phyloP scores from a whole-genome alignment of 2,113 vertebrate species.

The Genyomyrus donnyi region DNA sequence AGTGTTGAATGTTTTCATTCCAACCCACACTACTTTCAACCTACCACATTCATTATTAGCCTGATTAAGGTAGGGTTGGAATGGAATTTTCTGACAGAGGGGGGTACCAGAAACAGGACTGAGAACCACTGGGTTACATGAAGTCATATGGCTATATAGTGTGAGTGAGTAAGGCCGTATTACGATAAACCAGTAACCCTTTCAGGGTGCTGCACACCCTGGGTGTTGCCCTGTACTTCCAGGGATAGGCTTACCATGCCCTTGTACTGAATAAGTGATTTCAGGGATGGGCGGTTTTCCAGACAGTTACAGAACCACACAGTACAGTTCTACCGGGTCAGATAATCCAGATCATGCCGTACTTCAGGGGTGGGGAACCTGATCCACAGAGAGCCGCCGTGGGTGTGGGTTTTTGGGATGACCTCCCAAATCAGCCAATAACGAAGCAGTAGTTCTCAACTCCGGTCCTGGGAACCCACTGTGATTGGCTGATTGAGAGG shows the following conservation, averaged over 20 bases:
- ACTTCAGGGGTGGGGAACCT: no score
- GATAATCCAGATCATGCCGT: background rate
- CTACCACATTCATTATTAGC: no score
- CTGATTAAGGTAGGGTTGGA: no score
- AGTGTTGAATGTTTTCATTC: no score
- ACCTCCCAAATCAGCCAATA: no score
- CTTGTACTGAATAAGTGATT: background rate
- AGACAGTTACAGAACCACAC: background rate
- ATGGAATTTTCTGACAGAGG: background rate
- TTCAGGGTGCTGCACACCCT: background rate
- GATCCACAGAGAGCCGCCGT: no score
- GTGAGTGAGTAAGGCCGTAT: background rate
- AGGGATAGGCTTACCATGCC: background rate
- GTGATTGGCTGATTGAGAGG: no score
- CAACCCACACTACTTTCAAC: no score
- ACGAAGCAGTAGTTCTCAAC: no score
- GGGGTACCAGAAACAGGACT: no score
- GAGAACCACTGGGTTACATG: background rate
- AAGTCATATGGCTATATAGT: background rate
- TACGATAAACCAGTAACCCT: background rate
- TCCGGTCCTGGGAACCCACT: no score
- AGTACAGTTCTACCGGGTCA: background rate
- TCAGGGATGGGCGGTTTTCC: background rate
- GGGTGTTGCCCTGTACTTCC: background rate
- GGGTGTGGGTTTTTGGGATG: no score